A percentile compares a stretch with the other conserved stretches of the same genome.
These are phyloP conservation scores for Polypterus bichir DNA, from an alignment of 2,113 vertebrate species.

Conservation along the genomic window DNA sequence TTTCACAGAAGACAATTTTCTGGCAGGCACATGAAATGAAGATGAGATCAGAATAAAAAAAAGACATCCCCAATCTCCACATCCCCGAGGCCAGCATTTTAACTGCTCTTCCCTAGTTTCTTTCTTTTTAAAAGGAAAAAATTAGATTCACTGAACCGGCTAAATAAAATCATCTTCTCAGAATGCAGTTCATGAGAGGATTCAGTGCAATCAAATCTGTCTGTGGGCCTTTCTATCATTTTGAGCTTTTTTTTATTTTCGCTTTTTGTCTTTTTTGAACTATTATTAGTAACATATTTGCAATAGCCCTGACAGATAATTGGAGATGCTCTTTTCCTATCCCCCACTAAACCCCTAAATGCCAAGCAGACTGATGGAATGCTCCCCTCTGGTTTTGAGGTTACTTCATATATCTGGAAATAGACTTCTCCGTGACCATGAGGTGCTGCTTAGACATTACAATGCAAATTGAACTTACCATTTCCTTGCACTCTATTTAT, in stretches of 20 bases:
- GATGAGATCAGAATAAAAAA: not conserved
- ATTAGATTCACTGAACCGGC: too few relatives aligned
- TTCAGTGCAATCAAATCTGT: not conserved
- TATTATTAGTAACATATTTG: not conserved
- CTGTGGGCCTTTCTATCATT: conserved; percentile 11
- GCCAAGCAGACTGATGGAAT: conserved; percentile 32
- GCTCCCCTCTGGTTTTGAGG: conserved; percentile 16
- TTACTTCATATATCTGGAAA: conserved; percentile 8
- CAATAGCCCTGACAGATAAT: conserved; percentile 26
- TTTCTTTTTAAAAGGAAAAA: too few relatives aligned
- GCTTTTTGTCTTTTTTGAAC: conserved; percentile 5
- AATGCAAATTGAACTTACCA: conserved; percentile 30
- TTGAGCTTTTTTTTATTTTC: too few relatives aligned
- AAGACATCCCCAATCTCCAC: not conserved
- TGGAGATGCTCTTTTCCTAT: conserved; percentile 21
- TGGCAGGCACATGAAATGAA: not conserved
- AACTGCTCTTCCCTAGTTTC: too few relatives aligned
- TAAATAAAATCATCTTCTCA: too few relatives aligned
- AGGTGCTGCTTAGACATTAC: conserved; percentile 29
- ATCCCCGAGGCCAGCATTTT: not conserved
- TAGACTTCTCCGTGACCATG: conserved; percentile 6
- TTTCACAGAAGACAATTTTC: conserved; percentile 5
- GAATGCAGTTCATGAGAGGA: too few relatives aligned
- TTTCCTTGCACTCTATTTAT: conserved; percentile 16
- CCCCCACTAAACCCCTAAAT: conserved; percentile 26